Conservation (phyloP, 2,888 invertebrate genomes). For the Colostygia pectinataria region DNA sequence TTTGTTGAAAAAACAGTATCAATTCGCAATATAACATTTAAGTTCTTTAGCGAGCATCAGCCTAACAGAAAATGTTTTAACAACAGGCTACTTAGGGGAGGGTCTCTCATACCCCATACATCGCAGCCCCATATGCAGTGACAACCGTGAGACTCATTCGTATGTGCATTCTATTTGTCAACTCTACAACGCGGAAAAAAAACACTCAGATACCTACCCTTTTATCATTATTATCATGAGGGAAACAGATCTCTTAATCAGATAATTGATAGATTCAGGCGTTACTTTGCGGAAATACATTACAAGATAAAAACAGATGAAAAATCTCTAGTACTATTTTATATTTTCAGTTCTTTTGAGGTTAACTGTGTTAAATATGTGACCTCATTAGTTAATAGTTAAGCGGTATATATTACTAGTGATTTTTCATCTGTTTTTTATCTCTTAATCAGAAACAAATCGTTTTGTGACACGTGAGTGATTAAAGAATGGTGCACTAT, state of each 20-base stretch:
- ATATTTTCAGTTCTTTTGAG: no score
- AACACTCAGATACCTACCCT: neutral
- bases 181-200: constrained; percentile 1
- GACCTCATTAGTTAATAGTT: no score
- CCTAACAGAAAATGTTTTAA: constrained; percentile 1
- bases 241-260: neutral
- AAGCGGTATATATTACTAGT: no score
- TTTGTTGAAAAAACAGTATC: constrained; percentile 4
- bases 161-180: constrained; percentile 14
- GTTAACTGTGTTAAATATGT: no score
- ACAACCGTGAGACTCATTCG: constrained; percentile 12
- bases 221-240: neutral
- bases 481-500: no score
- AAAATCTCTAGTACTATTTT: no score
- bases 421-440: no score
- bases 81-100: constrained; percentile 13
- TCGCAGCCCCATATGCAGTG: constrained; percentile 11
- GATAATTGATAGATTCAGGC: no score
- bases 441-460: no score
- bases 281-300: no score
- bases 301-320: no score
- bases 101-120: constrained; percentile 7
- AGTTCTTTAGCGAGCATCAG: constrained; percentile 8
- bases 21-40: constrained; percentile 1
- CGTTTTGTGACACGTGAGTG: no score